Evolutionary conservation across 37 sponge, comb jelly and placozoan genomes (phyloP).

Genomic region (Petrosia ficiformis): DNA sequence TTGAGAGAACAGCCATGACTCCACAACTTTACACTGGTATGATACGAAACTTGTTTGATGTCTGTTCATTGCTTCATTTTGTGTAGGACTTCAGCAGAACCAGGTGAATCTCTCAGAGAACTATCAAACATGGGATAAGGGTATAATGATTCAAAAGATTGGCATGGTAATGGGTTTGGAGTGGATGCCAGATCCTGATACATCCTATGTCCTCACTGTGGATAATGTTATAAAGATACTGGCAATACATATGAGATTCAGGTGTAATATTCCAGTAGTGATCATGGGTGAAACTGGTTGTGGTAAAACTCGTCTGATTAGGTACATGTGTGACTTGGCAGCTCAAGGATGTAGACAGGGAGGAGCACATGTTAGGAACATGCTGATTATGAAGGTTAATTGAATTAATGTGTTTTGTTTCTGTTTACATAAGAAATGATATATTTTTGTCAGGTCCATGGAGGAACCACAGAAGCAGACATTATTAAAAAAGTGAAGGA

Average conservation of each 20-base stretch:
- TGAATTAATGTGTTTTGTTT: no score
- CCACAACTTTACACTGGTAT: conserved; percentile 28
- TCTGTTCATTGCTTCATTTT: no score
- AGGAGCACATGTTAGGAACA: conserved; percentile 11
- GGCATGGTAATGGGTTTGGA: conserved; percentile 44
- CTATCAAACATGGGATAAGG: conserved; percentile 38
- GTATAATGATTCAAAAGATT: conserved; percentile 37
- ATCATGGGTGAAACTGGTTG: conserved; percentile 97
- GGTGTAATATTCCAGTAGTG: conserved; percentile 86
- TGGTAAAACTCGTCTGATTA: conserved; percentile 86
- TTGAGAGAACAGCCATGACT: conserved; percentile 16
- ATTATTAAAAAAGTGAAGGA: conserved; percentile 38
- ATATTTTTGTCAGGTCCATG: conserved; percentile 56
- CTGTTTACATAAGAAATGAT: neutral
- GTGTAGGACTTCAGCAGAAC: conserved; percentile 21
- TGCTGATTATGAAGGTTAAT: conserved; percentile 54
- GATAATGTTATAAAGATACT: conserved; percentile 84
- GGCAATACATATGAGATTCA: conserved; percentile 91
- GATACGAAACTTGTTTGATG: no score
- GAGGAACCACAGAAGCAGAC: conserved; percentile 70
- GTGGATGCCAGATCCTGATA: conserved; percentile 59
- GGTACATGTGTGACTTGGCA: conserved; percentile 79
- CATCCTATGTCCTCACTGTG: conserved; percentile 69
- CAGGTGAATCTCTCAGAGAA: conserved; percentile 55
- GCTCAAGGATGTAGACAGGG: neutral